Base-by-base conservation (phyloP, 2,113 vertebrate genomes). In the Psephotus haematonotus region DNA sequence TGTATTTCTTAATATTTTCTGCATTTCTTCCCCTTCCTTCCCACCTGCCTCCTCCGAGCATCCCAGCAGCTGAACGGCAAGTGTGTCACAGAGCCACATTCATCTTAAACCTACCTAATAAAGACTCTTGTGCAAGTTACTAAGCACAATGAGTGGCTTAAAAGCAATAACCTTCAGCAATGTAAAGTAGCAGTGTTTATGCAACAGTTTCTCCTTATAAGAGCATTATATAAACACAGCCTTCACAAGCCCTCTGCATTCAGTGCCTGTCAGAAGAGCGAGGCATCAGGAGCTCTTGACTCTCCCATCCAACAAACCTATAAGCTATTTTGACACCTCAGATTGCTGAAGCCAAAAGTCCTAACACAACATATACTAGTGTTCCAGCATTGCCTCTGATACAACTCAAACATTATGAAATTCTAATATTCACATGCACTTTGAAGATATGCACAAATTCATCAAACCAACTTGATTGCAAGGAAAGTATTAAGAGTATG, bases 1-100 rank as follows among this genome's bases (percentile, higher is more conserved):
- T 79, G 88, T 82, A 82, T 76, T 72, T 96, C 81, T 52, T 88
- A 64, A 49, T 88, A 46, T 68, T 86, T 95, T 86, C 62, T 81
- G 72, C 43, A 68, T 81, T 97, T 52, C 28, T 72, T 93, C 50
- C 59, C 71, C 14, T 90, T 80, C 50, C 71, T 91, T 86, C 52
- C 74, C 60, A 88, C 65, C 62, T 68, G 52, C 63, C 44, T 90
- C 74, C 86, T 90, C 52, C 5, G 0, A 93, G 68, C 35, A 79
- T 35, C 35, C 33, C 64, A 88, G 82, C 60, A 94, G 28, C 92
- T 84, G 80, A 94, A 81, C 22, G 55, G 52, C 74, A 67, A 81
- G 47, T 1, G 2, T 23, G 76, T 79, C 68, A 49, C 52, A 82
- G 84, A 90, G 65, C 17, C 65, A 82, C 37, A 24, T 75, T n/a